Evolutionary conservation across 2,797 vertebrate genomes (phyloP), one percentile per base, ranked within the genome.

Genomic region (Erethizon dorsatum): DNA sequence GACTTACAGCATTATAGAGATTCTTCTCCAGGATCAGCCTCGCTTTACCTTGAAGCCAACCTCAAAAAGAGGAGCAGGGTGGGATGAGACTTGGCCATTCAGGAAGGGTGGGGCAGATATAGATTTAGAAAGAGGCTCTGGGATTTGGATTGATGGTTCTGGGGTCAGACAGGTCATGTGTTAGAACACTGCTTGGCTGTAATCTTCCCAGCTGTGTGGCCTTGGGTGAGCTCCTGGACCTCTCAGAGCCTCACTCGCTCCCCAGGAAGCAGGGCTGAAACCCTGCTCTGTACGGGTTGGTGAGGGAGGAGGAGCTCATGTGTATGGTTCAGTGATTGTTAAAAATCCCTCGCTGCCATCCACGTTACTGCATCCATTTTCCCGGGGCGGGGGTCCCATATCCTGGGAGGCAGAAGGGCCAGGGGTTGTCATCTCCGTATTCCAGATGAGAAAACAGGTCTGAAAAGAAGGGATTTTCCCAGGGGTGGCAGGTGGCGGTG

Each of bases 401-500:
- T 41, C 33, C 12, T 33, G 52, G 61, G 69, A 41, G 20, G 54
- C 20, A 59, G n/a, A 82, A 28, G 13, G 56, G n/a, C 56, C 56
- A 73, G 3, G 26, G 31, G 24, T 18, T 26, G 11, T 79, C 56
- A 26, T 20, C 86, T 52, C 56, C 47, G 15, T 84, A 20, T 50
- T 50, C 14, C 59, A 65, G 41, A n/a, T 47, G 83, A 84, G 59
- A 33, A 84, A 84, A 47, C 12, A 69, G 52, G 6, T 67, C n/a
- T 41, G 78, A 45, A 47, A 4, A 75, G 10, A 22, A 20, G 0
- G 12, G 47, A 56, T 24, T 91, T 10, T 5, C 67, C 45, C 50
- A 56, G 65, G 56, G 24, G 2, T 88, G 31, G n/a, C 0, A 0
- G 37, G 52, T 1, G 4, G 33, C 28, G 65, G 71, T 0, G 0